Conservation (phyloP, 2,888 invertebrate genomes). For the Thera obeliscata region DNA sequence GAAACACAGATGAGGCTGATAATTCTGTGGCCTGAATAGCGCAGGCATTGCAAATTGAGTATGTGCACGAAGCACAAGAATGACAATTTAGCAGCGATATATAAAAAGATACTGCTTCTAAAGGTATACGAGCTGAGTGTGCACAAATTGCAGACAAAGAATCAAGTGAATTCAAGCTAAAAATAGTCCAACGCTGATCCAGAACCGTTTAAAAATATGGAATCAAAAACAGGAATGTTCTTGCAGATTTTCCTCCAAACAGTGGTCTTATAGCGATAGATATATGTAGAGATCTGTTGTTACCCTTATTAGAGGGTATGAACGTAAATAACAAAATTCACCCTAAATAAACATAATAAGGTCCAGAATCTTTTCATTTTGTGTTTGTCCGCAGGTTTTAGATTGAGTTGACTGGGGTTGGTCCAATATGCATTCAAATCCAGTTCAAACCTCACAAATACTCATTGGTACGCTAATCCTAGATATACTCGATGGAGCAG, state of each 20-base stretch:
- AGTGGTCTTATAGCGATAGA: no score
- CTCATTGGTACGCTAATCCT: conserved; percentile 18
- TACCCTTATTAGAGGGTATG: no score
- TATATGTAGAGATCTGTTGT: no score
- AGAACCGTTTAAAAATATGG: not conserved
- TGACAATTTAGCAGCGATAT: conserved; percentile 6
- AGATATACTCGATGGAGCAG: conserved; percentile 15
- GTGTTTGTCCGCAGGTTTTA: conserved; percentile 18
- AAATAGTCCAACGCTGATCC: not conserved
- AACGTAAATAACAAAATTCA: no score
- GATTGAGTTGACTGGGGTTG: conserved; percentile 13
- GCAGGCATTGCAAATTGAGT: conserved; percentile 33
- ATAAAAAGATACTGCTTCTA: not conserved
- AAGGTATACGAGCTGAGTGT: not conserved
- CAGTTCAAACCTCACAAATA: conserved; percentile 21
- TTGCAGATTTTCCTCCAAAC: no score
- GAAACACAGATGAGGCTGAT: conserved; percentile 50
- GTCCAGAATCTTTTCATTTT: conserved; percentile 9
- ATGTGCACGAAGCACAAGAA: conserved; percentile 10
- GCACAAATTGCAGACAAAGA: not conserved
- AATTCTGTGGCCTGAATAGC: conserved; percentile 44
- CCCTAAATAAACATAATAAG: no score
- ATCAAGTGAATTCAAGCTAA: not conserved
- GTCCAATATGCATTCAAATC: conserved; percentile 22
- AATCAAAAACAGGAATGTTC: not conserved